Conservation (phyloP, 37 sponge, comb jelly and placozoan genomes). For the Aplysina aerophoba region DNA sequence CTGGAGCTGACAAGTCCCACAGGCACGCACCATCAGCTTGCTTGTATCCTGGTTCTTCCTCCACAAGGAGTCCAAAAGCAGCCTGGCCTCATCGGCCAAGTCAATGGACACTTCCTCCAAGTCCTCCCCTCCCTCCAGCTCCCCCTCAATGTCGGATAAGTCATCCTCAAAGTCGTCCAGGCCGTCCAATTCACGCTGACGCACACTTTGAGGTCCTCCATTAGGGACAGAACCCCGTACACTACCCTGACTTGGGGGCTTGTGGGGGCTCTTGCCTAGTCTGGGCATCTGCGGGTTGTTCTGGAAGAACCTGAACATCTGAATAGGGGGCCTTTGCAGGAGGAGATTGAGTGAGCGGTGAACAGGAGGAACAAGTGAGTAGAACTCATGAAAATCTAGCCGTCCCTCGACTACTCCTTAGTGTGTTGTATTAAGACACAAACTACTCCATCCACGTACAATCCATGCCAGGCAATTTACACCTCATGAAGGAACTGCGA, state of each 20-base stretch:
- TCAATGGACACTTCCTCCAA: conserved; percentile 7
- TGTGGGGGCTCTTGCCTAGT: no score
- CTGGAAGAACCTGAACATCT: not conserved
- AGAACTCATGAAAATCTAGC: no score
- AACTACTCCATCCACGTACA: no score
- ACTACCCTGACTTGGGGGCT: no score
- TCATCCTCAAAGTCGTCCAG: conserved; percentile 56
- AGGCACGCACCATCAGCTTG: not conserved
- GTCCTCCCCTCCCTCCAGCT: not conserved
- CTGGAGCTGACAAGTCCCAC: no score
- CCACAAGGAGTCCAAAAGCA: not conserved
- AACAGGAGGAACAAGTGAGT: no score
- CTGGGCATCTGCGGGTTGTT: no score
- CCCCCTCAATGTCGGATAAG: not conserved
- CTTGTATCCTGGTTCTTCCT: not conserved
- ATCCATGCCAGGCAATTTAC: no score
- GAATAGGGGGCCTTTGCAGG: not conserved
- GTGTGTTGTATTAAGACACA: no score
- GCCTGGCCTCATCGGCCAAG: not conserved
- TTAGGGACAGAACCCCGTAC: no score
- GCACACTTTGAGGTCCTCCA: not conserved
- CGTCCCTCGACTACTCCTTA: no score
- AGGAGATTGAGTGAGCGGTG: not conserved
- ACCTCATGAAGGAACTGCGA: no score
- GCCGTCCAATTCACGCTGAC: not conserved